These are phyloP conservation scores for Pristionchus maxplancki DNA, from an alignment of 2,888 invertebrate species.

Conservation along the genomic window DNA sequence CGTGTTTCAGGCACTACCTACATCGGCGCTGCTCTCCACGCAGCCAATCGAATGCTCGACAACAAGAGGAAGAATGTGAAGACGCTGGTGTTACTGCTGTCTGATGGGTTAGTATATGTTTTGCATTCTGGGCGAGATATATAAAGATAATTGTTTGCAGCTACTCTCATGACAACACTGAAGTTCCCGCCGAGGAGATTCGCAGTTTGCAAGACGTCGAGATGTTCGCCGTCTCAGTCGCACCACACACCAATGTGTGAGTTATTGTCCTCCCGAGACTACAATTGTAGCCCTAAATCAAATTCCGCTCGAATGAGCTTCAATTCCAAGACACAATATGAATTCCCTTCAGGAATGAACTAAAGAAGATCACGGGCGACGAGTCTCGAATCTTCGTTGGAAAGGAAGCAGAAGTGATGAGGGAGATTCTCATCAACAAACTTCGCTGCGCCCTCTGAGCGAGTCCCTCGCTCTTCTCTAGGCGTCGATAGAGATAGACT, in stretches of 20 bases:
- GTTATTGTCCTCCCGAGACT: too few relatives aligned
- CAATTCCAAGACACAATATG: too few relatives aligned
- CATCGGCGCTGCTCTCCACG: conserved; percentile 73
- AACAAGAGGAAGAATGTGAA: conserved; percentile 67
- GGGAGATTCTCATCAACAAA: conserved; percentile 51
- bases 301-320: too few relatives aligned
- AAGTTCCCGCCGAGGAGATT: conserved; percentile 64
- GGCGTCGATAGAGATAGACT: not conserved
- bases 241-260: conserved; percentile 72
- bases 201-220: conserved; percentile 68
- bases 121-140: too few relatives aligned
- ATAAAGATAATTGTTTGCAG: too few relatives aligned
- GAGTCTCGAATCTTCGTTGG: conserved; percentile 42
- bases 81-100: conserved; percentile 71
- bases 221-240: conserved; percentile 70
- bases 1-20: conserved; percentile 77
- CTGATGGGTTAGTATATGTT: conserved; percentile 67
- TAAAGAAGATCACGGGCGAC: conserved; percentile 49
- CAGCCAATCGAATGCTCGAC: conserved; percentile 66
- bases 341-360: conserved; percentile 20
- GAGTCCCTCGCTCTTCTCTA: not conserved
- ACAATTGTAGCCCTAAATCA: too few relatives aligned
- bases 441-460: conserved; percentile 43
- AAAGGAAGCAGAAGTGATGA: conserved; percentile 45
- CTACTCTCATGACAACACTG: conserved; percentile 69